Conservation (phyloP, 2,113 vertebrate genomes). For the Indri indri region DNA sequence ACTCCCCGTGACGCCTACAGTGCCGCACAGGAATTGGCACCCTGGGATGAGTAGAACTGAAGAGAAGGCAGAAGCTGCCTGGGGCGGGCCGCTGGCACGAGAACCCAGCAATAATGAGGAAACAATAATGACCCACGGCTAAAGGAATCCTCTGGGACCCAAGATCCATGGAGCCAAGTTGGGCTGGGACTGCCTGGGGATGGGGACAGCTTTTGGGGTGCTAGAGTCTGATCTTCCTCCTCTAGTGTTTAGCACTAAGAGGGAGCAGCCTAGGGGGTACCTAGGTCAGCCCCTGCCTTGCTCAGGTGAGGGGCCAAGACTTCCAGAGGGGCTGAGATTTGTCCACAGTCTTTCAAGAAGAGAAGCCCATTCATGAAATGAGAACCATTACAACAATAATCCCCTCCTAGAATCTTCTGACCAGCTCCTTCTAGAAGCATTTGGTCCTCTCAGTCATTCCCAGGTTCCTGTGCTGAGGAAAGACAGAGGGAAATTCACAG, state of each 20-base stretch:
- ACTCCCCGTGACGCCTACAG: neutral
- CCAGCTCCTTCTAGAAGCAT: neutral
- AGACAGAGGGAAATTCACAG: neutral
- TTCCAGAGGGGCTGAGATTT: neutral
- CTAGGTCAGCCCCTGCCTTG: neutral
- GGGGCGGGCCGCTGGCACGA: neutral
- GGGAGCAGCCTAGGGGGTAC: neutral
- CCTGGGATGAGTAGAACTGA: neutral
- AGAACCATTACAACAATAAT: neutral
- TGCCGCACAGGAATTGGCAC: neutral
- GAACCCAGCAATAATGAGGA: neutral
- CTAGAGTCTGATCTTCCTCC: neutral
- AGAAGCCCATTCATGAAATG: neutral
- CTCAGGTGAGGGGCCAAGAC: neutral
- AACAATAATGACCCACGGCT: neutral
- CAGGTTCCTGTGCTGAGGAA: neutral
- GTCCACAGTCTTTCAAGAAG: neutral
- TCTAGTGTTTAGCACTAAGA: neutral
- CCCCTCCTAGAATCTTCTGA: neutral
- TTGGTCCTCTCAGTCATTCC: neutral
- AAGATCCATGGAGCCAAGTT: neutral
- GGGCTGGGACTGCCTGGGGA: neutral
- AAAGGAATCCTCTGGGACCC: neutral
- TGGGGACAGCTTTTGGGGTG: neutral
- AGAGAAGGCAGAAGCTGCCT: neutral